Evolutionary conservation across 2,113 vertebrate species (phyloP).

Genomic region (Sander vitreus): DNA sequence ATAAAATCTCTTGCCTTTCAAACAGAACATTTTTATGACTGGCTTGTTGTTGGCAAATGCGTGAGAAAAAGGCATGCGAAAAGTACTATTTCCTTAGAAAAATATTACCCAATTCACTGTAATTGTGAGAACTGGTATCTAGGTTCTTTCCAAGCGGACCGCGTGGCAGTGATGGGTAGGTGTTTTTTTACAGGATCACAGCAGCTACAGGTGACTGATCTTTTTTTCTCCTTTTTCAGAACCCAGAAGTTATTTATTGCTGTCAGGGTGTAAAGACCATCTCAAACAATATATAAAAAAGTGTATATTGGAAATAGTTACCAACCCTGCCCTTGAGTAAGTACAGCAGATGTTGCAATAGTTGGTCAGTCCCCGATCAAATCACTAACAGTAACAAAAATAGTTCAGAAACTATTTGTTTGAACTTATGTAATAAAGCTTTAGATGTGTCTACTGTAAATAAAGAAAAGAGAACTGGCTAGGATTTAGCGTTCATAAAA

Average conservation of each 20-base stretch:
- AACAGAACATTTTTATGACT: not conserved
- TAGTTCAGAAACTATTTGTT: not conserved
- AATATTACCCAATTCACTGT: too few species aligned
- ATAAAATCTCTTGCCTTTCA: not conserved
- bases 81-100: not conserved
- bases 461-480: not conserved
- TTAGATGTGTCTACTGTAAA: not conserved
- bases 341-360: not conserved
- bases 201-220: too few species aligned
- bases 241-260: too few species aligned
- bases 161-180: too few species aligned
- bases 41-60: not conserved
- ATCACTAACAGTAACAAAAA: not conserved
- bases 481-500: not conserved
- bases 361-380: not conserved
- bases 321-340: not conserved
- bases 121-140: not conserved
- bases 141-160: too few species aligned
- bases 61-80: not conserved
- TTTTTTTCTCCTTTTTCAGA: too few species aligned
- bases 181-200: too few species aligned
- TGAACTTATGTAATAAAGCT: not conserved
- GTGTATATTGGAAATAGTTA: too few species aligned
- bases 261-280: too few species aligned
- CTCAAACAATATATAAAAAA: too few species aligned